A percentile compares a stretch with the other conserved stretches of the same genome.
Conservation (phyloP, 2,797 vertebrate species). For the Coracias cyanogaster region DNA sequence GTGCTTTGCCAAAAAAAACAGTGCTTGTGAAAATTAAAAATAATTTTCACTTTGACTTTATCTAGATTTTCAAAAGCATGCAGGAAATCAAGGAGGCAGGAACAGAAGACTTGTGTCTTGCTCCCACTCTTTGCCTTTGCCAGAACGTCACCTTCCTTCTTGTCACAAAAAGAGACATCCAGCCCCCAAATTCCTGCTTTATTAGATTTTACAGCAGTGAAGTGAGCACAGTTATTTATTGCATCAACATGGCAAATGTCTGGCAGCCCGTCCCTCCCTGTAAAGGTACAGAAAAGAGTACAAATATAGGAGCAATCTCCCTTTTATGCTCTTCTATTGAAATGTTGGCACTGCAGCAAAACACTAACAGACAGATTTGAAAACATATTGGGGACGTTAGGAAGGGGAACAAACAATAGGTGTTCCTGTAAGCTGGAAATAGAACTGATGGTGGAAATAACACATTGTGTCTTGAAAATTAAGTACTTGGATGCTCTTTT, state of each 20-base stretch:
- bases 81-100: not conserved
- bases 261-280: not conserved
- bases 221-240: not conserved
- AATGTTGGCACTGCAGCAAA: not conserved
- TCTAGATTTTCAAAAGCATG: not conserved
- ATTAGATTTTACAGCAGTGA: not conserved
- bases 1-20: not conserved
- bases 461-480: not conserved
- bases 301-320: not conserved
- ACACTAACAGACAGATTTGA: not conserved
- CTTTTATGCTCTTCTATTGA: not conserved
- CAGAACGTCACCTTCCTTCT: not conserved
- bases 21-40: not conserved
- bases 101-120: not conserved
- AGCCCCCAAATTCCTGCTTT: not conserved
- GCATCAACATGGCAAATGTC: not conserved
- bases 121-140: not conserved
- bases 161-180: not conserved
- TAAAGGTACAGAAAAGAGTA: not conserved
- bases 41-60: not conserved
- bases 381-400: accelerated
- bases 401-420: not conserved
- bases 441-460: not conserved
- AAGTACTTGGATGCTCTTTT: not conserved
- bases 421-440: not conserved